Evolutionary conservation across 1,140 invertebrate species (phyloP).

Genomic region (Neodiprion virginianus): DNA sequence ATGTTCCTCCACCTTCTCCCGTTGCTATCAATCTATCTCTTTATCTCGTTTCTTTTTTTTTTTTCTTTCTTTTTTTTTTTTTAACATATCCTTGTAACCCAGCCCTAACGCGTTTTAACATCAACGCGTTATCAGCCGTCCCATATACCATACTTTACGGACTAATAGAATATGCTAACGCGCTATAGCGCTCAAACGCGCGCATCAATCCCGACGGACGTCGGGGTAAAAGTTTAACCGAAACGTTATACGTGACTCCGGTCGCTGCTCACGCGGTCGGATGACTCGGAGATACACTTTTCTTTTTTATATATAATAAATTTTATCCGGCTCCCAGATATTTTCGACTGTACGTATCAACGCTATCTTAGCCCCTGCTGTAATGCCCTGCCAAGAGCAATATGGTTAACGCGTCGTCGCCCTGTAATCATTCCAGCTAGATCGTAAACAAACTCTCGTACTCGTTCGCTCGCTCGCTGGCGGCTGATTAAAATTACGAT

Average conservation of each 20-base stretch:
- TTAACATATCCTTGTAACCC: neutral
- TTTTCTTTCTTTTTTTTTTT: neutral
- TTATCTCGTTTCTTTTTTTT: constrained; percentile 8
- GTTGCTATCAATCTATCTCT: neutral
- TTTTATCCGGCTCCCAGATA: too few relatives aligned
- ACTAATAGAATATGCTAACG: constrained; percentile 6
- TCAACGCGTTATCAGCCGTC: neutral
- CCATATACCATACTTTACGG: neutral
- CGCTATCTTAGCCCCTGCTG: too few relatives aligned
- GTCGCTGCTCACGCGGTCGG: neutral
- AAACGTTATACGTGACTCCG: neutral
- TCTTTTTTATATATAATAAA: too few relatives aligned
- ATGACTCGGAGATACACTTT: too few relatives aligned
- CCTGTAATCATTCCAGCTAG: neutral
- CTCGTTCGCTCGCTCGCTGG: neutral
- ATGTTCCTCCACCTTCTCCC: neutral
- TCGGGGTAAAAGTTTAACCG: constrained; percentile 4
- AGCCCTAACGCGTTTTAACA: neutral
- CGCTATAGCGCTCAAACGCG: neutral
- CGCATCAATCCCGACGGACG: neutral
- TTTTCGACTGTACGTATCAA: too few relatives aligned
- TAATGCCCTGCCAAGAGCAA: neutral
- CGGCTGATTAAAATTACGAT: constrained; percentile 1
- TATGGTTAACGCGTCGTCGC: neutral
- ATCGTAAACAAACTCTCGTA: neutral